Base-by-base conservation (phyloP, 2,888 invertebrate species). In the Leucozona laternaria region DNA sequence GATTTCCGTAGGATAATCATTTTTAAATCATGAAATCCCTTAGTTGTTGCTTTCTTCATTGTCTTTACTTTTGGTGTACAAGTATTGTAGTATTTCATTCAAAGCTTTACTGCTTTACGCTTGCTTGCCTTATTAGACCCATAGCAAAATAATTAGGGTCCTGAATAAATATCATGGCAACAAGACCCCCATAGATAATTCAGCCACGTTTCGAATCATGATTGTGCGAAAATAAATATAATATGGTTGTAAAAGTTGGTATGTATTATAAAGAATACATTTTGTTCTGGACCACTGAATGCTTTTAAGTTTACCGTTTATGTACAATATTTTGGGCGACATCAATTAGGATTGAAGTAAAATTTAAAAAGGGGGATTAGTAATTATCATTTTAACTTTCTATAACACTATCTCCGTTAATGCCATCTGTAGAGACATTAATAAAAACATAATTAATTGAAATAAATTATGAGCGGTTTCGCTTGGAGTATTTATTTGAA, bases 81-180 rank as follows among this genome's bases (percentile, higher is more conserved):
- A n/a, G n/a, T 78, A 75, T 75, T 79, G 79, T 83, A 57, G 75
- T 79, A 79, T 83, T 83, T 43, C 62, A 40, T 75, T 70, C 50
- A 79, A 31, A 31, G 31, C 31, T 31, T 31, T 5, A 31, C 2
- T 57, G 79, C 34, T 37, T 68, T 64, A 22, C 75, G 60, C 70
- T 34, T 57, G 79, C 58, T 34, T 43, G 73, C 34, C 20, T 64
- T 40, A 45, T 45, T 45, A 17, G 3, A 45, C 3, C 45, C 45
- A 11, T 1, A 64, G 43, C 40, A 34, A 20, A 20, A 43, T 55
- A 34, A n/a, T 31, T 40, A 15, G 15, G n/a, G 31, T 71, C 43
- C 60, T 66, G 34, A 58, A 72, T 66, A 64, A 71, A 68, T 55
- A 55, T 62, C 7, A 2, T 55, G 17, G 5, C 10, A 31, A 4